These are phyloP conservation scores for Falco rusticolus DNA, from an alignment of 2,797 vertebrate species.

Conservation along the genomic window DNA sequence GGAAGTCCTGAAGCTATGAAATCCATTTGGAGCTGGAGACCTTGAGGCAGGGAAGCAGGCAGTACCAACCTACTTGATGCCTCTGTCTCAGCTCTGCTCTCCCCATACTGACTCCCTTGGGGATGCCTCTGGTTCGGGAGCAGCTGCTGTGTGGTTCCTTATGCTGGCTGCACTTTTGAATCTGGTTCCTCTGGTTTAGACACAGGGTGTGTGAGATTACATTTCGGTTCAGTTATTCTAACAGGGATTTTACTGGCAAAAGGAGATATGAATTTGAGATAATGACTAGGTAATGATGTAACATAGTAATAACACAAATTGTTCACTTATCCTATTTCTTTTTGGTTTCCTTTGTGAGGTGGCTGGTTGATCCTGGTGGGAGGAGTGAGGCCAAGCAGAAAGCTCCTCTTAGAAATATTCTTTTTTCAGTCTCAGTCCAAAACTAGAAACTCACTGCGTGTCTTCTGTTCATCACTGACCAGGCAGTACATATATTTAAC, in stretches of 20 bases:
- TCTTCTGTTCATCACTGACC: neutral
- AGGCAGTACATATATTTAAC: neutral
- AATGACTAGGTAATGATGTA: neutral
- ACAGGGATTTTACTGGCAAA: neutral
- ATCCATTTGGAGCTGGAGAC: neutral
- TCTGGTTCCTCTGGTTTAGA: neutral
- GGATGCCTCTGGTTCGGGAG: neutral
- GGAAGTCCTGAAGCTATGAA: neutral
- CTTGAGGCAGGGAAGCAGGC: neutral
- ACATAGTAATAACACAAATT: neutral
- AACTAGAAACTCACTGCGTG: neutral
- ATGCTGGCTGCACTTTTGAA: neutral
- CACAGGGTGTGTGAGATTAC: no score
- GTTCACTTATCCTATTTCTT: neutral
- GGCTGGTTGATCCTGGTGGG: neutral
- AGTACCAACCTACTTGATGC: accelerated
- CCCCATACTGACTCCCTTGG: neutral
- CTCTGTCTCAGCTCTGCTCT: neutral
- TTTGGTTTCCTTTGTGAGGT: neutral
- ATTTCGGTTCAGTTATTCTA: neutral
- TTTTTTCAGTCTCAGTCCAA: neutral
- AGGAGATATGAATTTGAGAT: neutral
- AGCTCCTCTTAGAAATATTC: neutral
- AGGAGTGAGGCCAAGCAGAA: neutral
- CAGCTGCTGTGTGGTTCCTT: neutral